Percentiles rank a stretch among this genome's conserved stretches.
Conservation (phyloP, 2,797 vertebrate species). For the Numenius phaeopus region DNA sequence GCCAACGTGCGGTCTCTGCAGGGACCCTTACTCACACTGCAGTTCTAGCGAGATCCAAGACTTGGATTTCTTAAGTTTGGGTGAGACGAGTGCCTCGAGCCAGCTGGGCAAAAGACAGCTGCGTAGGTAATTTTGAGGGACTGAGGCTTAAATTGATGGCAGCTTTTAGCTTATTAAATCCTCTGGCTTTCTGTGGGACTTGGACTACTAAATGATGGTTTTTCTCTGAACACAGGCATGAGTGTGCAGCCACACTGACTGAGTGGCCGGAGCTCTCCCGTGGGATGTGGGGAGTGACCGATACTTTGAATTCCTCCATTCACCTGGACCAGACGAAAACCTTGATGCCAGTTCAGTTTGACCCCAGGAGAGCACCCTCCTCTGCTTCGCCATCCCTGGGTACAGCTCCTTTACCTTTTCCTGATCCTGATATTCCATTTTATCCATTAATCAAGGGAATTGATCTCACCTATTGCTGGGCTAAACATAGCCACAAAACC, state of each 20-base stretch:
- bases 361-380: background rate
- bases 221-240: background rate
- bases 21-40: no score
- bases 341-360: background rate
- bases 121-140: background rate
- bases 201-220: accelerated
- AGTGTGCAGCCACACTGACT: no score
- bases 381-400: background rate
- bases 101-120: background rate
- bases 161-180: background rate
- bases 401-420: background rate
- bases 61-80: background rate
- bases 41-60: background rate
- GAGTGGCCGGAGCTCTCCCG: background rate
- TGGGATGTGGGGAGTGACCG: background rate
- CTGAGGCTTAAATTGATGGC: background rate
- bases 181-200: background rate
- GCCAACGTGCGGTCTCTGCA: background rate
- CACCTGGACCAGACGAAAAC: background rate
- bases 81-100: background rate
- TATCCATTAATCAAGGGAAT: background rate
- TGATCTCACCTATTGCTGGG: background rate
- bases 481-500: background rate
- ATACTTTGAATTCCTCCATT: background rate
- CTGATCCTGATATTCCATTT: background rate